A percentile compares a stretch with the other conserved stretches of the same genome.
These are phyloP conservation scores for Colaptes auratus DNA, from an alignment of 2,113 vertebrate genomes.

Conservation along the genomic window DNA sequence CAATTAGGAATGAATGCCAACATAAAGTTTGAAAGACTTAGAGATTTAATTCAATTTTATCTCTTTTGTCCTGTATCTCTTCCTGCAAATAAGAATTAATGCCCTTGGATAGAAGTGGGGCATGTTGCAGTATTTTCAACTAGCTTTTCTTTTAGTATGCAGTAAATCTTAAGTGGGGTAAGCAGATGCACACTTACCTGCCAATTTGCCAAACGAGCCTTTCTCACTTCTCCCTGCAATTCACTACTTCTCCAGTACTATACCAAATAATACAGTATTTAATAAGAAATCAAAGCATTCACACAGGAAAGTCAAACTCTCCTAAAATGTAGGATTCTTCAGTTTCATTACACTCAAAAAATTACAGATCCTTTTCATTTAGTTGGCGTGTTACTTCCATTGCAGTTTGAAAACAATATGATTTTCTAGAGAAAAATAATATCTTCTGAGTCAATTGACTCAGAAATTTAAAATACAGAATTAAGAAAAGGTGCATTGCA, in stretches of 20 bases:
- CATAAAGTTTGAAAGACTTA: not conserved
- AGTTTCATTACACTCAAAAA: not conserved
- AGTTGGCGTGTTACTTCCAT: not conserved
- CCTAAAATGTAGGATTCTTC: not conserved
- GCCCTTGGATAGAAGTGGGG: not conserved
- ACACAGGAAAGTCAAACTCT: not conserved
- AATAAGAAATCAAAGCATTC: not conserved
- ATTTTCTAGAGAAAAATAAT: slow-evolving; percentile 31
- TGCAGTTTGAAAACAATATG: slow-evolving; percentile 15
- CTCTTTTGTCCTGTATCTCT: not conserved
- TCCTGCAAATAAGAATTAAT: slow-evolving; percentile 21
- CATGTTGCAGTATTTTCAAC: not conserved
- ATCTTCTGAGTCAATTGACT: slow-evolving; percentile 1
- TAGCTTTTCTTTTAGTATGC: not conserved
- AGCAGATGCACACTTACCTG: not conserved
- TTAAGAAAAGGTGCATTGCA: not conserved
- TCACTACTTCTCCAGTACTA: not conserved
- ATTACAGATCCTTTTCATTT: not conserved
- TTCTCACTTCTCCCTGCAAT: not conserved
- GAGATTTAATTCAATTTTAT: not conserved
- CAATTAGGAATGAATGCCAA: slow-evolving; percentile 32
- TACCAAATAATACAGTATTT: not conserved
- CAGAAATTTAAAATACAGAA: not conserved
- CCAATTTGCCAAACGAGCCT: not conserved
- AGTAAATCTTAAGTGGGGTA: not conserved